phyloP scores from a whole-genome alignment of 2,113 vertebrate genomes.

The Colistium nudipinnis region DNA sequence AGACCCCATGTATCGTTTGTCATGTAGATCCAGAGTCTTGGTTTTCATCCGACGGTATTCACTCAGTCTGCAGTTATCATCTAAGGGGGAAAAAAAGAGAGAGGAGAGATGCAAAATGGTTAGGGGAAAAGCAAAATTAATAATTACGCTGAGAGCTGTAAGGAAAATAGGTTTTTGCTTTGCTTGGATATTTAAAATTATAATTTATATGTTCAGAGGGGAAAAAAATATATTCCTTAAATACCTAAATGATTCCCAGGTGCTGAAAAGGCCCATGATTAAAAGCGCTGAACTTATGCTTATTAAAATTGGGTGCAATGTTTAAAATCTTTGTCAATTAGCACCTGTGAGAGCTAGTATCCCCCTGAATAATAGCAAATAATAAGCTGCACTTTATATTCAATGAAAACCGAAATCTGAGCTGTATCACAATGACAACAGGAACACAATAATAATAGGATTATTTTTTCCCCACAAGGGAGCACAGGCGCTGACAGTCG shows the following conservation, averaged over 20 bases:
- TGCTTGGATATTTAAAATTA: background rate
- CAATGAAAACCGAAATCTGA: constrained; percentile 8
- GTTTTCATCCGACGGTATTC: constrained; percentile 90
- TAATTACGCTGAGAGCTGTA: background rate
- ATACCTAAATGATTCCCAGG: constrained; percentile 10
- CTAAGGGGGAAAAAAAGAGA: constrained; percentile 68
- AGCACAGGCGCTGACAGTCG: constrained; percentile 36
- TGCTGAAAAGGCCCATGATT: constrained; percentile 23
- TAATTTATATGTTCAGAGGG: background rate
- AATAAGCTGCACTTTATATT: constrained; percentile 32
- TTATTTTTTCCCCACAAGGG: constrained; percentile 24
- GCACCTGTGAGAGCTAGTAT: constrained; percentile 11
- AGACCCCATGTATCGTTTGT: constrained; percentile 80
- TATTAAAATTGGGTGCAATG: constrained; percentile 16
- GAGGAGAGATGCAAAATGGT: constrained; percentile 7
- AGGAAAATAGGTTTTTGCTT: background rate
- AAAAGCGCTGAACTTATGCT: constrained; percentile 21
- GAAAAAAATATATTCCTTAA: constrained; percentile 22
- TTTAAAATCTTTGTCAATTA: constrained; percentile 49
- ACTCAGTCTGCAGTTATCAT: constrained; percentile 87
- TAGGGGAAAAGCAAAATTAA: background rate
- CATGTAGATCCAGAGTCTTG: constrained; percentile 88
- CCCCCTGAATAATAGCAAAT: constrained; percentile 29
- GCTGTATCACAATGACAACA: constrained; percentile 40
- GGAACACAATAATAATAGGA: constrained; percentile 10